Evolutionary conservation across 2,888 invertebrate species (phyloP).

Genomic region (Timema cristinae): DNA sequence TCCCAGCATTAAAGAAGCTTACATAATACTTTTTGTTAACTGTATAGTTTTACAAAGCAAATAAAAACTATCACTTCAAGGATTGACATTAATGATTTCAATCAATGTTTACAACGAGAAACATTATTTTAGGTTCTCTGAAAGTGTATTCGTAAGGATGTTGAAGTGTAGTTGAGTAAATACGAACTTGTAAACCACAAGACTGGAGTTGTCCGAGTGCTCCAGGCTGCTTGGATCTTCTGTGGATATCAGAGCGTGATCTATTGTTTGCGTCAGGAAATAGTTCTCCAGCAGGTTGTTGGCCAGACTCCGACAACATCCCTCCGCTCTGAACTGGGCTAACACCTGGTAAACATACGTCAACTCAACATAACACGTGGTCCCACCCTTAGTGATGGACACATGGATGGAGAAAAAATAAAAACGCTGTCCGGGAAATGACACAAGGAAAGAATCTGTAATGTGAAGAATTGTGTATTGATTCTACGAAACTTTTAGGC

Average conservation of each 20-base stretch:
- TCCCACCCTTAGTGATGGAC: no score
- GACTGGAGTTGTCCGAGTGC: conserved; percentile 59
- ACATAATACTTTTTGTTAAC: no score
- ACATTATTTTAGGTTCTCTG: no score
- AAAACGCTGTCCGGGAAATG: background rate
- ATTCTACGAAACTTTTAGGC: no score
- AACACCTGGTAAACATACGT: conserved; percentile 47
- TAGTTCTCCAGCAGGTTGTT: conserved; percentile 65
- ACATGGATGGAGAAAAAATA: background rate
- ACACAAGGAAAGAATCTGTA: background rate
- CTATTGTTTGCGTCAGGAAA: no score
- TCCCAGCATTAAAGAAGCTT: no score
- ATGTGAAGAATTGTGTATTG: no score
- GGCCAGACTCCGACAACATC: conserved; percentile 66
- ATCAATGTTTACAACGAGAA: background rate
- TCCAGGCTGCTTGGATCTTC: conserved; percentile 10
- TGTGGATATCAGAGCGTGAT: no score
- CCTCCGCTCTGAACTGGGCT: conserved; percentile 63
- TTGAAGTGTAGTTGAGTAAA: no score
- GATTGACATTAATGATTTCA: background rate
- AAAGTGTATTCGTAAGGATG: no score
- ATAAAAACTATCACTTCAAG: background rate
- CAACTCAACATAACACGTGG: background rate
- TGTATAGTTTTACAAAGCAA: background rate
- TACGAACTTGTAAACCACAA: conserved; percentile 65